These are phyloP conservation scores for Chlorodrepanis virens DNA, from an alignment of 2,113 vertebrate genomes.

Conservation along the genomic window DNA sequence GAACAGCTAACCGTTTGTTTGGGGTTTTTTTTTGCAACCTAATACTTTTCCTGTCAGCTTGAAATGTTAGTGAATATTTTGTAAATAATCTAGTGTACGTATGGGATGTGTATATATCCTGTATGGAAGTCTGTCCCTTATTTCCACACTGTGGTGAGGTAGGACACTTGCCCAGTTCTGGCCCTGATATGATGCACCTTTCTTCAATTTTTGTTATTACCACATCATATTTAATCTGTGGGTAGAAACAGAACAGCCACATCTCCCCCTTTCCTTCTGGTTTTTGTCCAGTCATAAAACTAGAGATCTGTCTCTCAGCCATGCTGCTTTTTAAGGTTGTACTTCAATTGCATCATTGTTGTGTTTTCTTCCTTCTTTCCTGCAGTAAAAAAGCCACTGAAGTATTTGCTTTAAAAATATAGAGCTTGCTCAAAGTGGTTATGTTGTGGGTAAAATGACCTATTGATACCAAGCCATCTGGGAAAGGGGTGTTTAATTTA, in stretches of 20 bases:
- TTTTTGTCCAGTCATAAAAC: slow-evolving; percentile 26
- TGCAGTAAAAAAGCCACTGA: background rate
- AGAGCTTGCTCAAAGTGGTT: background rate
- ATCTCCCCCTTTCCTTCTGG: background rate
- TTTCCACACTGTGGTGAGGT: background rate
- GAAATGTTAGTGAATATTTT: background rate
- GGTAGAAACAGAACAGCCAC: background rate
- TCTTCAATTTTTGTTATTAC: background rate
- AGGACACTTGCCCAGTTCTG: background rate
- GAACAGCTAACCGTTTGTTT: background rate
- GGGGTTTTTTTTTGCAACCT: background rate
- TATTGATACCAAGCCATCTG: background rate
- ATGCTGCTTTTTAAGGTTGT: slow-evolving; percentile 52
- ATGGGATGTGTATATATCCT: background rate
- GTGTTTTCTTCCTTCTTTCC: background rate
- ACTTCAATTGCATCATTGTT: background rate
- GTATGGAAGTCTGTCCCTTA: background rate
- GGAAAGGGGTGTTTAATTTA: slow-evolving; percentile 18
- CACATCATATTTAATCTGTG: slow-evolving; percentile 48
- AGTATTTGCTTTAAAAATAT: slow-evolving; percentile 17
- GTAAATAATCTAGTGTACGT: background rate
- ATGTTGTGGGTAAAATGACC: background rate
- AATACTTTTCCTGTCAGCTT: background rate
- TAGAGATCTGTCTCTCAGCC: slow-evolving; percentile 8
- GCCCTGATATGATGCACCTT: background rate